These are phyloP conservation scores for Drosophila mercatorum DNA, from an alignment of 2,888 invertebrate species.

Conservation along the genomic window DNA sequence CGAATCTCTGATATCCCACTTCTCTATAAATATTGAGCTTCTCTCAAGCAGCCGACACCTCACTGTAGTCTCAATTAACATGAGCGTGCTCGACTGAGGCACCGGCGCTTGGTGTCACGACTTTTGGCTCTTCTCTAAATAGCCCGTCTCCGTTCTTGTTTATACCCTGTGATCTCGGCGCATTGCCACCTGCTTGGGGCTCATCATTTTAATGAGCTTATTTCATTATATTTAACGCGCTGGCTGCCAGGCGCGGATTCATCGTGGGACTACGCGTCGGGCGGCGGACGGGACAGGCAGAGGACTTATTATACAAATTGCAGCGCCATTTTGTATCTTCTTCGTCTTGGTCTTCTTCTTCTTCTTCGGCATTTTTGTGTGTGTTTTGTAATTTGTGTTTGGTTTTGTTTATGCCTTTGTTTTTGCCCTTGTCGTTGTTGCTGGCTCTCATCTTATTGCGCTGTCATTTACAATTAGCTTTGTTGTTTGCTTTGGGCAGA, in stretches of 20 bases:
- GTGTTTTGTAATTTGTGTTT: slow-evolving; percentile 12
- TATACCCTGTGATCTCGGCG: slow-evolving; percentile 3
- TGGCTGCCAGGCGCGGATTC: slow-evolving; percentile 15
- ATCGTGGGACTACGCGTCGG: not conserved
- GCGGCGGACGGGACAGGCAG: not conserved
- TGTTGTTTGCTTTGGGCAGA: slow-evolving; percentile 36
- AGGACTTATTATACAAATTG: slow-evolving; percentile 63
- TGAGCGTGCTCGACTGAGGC: not conserved
- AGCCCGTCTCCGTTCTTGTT: not conserved
- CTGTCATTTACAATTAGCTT: slow-evolving; percentile 62
- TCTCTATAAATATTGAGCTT: too few species aligned
- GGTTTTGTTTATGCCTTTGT: slow-evolving; percentile 16
- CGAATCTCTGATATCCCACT: too few species aligned
- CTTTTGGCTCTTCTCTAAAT: not conserved
- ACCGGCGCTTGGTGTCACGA: not conserved
- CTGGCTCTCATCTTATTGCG: slow-evolving; percentile 34
- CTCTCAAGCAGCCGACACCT: too few species aligned
- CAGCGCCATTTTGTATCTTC: slow-evolving; percentile 41
- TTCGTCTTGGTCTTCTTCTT: slow-evolving; percentile 20
- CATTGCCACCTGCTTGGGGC: slow-evolving; percentile 25
- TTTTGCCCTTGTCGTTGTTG: slow-evolving; percentile 16
- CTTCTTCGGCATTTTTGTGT: slow-evolving; percentile 10
- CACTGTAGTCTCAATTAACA: not conserved
- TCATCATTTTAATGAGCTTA: slow-evolving; percentile 77
- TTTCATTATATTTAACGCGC: slow-evolving; percentile 70